Conservation (phyloP, 2,888 invertebrate genomes). For the Andrena flavipes region DNA sequence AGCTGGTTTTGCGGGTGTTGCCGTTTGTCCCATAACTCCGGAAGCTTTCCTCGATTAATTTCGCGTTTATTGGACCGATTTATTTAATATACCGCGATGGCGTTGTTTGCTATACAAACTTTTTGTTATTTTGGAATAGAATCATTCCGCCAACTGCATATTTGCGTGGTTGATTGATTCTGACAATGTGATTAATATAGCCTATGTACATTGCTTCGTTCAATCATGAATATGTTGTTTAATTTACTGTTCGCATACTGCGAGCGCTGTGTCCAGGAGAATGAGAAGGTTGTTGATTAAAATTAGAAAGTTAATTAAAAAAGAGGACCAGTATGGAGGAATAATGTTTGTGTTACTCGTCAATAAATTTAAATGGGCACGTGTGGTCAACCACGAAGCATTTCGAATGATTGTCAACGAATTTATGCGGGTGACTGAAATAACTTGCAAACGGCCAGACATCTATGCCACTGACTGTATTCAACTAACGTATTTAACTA, state of each 20-base stretch:
- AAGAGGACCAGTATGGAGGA: too few relatives aligned
- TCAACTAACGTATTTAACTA: background rate
- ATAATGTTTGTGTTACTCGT: too few relatives aligned
- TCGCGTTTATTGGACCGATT: background rate
- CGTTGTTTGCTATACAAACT: background rate
- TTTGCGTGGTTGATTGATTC: background rate
- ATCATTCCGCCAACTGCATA: background rate
- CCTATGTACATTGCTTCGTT: too few relatives aligned
- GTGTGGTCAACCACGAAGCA: too few relatives aligned
- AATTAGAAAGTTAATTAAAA: too few relatives aligned
- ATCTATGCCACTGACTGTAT: background rate
- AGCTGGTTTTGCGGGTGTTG: background rate
- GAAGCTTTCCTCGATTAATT: slow-evolving; percentile 6
- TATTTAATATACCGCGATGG: background rate
- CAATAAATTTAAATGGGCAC: too few relatives aligned
- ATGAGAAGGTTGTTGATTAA: too few relatives aligned
- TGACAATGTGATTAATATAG: background rate
- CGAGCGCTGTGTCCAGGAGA: too few relatives aligned
- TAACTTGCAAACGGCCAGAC: background rate
- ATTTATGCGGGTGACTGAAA: background rate
- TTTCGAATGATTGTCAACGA: background rate
- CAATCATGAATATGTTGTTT: too few relatives aligned
- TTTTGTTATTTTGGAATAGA: background rate
- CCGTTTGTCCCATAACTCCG: background rate
- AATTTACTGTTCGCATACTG: too few relatives aligned